These are phyloP conservation scores for Drosophila paranaensis DNA, from an alignment of 2,888 invertebrate genomes.

Conservation along the genomic window DNA sequence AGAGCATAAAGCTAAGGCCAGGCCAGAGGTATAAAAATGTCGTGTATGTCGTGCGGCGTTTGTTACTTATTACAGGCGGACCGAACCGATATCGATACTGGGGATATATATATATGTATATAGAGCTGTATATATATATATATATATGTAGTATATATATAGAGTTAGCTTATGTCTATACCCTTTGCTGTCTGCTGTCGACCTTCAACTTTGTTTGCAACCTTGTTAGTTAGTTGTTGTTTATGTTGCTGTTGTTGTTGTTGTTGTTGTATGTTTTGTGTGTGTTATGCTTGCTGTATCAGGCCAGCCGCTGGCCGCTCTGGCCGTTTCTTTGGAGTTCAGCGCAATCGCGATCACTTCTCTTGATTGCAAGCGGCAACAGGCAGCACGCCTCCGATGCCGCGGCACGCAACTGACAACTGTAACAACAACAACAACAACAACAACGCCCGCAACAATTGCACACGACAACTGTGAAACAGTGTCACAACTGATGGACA, in stretches of 20 bases:
- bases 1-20: conserved; percentile 15
- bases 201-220: conserved; percentile 77
- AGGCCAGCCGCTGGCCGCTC: neutral
- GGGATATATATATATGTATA: conserved; percentile 12
- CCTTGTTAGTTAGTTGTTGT: conserved; percentile 72
- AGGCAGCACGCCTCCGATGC: conserved; percentile 73
- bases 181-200: conserved; percentile 41
- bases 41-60: conserved; percentile 78
- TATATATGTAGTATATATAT: conserved; percentile 7
- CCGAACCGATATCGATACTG: conserved; percentile 73
- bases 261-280: conserved; percentile 25
- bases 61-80: conserved; percentile 78
- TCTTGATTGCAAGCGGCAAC: conserved; percentile 68
- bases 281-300: conserved; percentile 41
- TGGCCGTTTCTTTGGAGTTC: conserved; percentile 57
- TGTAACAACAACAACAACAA: conserved; percentile 34
- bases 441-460: conserved; percentile 54
- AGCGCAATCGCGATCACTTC: conserved; percentile 79
- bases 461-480: conserved; percentile 57
- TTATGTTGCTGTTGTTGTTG: conserved; percentile 19
- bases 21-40: conserved; percentile 71
- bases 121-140: neutral
- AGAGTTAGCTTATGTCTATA: conserved; percentile 8
- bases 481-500: conserved; percentile 65
- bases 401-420: conserved; percentile 69